Conservation (phyloP, 2,888 invertebrate species). For the Melolontha melolontha region DNA sequence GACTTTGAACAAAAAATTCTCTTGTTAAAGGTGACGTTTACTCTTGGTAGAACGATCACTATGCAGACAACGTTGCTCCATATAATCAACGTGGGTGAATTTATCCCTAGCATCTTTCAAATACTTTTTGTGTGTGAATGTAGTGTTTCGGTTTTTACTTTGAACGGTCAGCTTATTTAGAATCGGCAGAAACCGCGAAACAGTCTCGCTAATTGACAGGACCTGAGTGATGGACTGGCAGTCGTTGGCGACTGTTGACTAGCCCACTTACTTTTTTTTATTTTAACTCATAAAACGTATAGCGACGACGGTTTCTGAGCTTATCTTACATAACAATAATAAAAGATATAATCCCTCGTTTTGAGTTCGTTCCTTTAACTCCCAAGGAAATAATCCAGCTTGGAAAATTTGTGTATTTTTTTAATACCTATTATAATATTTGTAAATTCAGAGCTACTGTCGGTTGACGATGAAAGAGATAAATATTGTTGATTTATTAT, state of each 20-base stretch:
- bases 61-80: too few species aligned
- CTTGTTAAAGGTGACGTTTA: too few species aligned
- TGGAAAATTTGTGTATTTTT: too few species aligned
- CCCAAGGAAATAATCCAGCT: too few species aligned
- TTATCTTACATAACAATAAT: not conserved
- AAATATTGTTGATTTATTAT: too few species aligned
- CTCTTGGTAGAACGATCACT: too few species aligned
- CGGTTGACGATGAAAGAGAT: too few species aligned
- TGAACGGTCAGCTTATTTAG: constrained; percentile 36
- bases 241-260: constrained; percentile 49
- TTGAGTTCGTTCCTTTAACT: too few species aligned
- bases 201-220: constrained; percentile 50
- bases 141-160: constrained; percentile 9
- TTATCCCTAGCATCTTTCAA: constrained; percentile 11
- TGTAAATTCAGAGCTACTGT: too few species aligned
- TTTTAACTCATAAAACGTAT: not conserved
- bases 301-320: not conserved
- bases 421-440: too few species aligned
- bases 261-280: constrained; percentile 43
- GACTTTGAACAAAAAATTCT: too few species aligned
- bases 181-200: constrained; percentile 23
- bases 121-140: constrained; percentile 15
- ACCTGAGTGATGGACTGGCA: constrained; percentile 50
- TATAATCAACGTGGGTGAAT: constrained; percentile 13
- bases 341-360: not conserved